Evolutionary conservation across 2,888 invertebrate genomes (phyloP), one percentile per base, ranked within the genome.

Genomic region (Rhagonycha fulva): DNA sequence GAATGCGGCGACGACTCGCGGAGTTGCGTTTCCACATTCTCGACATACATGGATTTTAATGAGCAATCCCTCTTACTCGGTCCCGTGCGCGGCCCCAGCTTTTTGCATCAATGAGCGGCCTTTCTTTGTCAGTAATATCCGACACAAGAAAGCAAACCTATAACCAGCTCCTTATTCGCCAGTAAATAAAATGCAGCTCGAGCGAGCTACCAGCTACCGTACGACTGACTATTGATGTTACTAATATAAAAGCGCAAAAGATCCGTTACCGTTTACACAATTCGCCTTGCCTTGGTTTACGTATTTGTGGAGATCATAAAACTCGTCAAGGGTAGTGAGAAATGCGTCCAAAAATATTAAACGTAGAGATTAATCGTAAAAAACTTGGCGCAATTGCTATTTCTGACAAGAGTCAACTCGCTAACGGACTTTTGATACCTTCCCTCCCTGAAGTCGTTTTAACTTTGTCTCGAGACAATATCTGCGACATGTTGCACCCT

Each of bases 11-110:
- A 85, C 84, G 84, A 83, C 81, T 84, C 83, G 84, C 84, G 83
- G 84, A 86, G 84, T 86, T 86, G 87, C 86, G 84, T 87, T 87
- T 87, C 87, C 87, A 87, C 87, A 87, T 87, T 87, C 87, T 85
- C 86, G 83, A 86, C 87, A 87, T 87, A 87, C 85, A 86, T 87
- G 86, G 83, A 84, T 86, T 87, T 87, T 87, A 87, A 87, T 87
- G 87, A 87, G 86, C 86, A 83, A 86, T 82, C 82, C 82, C 80
- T 81, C 81, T 82, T 85, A 84, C 84, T 82, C 81, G 79, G 79
- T 77, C 78, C 81, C 80, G 81, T 82, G 83, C 83, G 81, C 83
- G 79, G 81, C 81, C 83, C 81, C 79, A 78, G 84, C 84, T 85
- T 85, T 86, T 84, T 85, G 84, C 83, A 84, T 84, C 83, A 85